Base-by-base conservation (phyloP, 2,888 invertebrate genomes). In the Rotaria sp. region DNA sequence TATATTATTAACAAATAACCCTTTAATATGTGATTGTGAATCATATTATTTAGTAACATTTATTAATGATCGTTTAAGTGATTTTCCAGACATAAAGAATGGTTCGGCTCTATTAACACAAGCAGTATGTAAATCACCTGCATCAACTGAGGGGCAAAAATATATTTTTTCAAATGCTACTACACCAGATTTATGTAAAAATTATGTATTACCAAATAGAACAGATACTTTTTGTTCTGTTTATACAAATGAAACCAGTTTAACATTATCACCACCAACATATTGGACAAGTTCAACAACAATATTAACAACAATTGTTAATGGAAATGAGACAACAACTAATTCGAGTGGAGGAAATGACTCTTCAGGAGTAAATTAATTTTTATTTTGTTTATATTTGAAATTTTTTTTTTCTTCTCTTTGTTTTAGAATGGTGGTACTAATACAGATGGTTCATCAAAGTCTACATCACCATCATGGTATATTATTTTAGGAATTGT, bases 1-100 rank as follows among this genome's bases (percentile, higher is more conserved):
- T 80, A 26, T 80, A n/a, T 26, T 45, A 80, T 3, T 80, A 80
- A 80, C 26, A 45, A n/a, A 45, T n/a, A 80, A 80, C 45, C 3
- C 24, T 80, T 26, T 80, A 41, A 80, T n/a, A 80, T 80, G 80
- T 80, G 45, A 80, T 80, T 80, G 80, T 80, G 26, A 80, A 45
- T 80, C 80, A 2, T 80, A 80, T n/a, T 11, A 80, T 80, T n/a
- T 80, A n/a, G 1, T 80, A 26, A 10, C 24, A 80, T 41, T 26
- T 45, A 80, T 80, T 24, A 5, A 45, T 26, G 26, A 80, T 26
- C 0, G 10, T n/a, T 0, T 24, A 15, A 24, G 11, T 80, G 45
- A 41, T 45, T 80, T 80, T 26, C 80, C 80, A 26, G n/a, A 45
- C 8, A 35, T 80, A 15, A 26, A 1, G 0, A 45, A 45, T 80